Evolutionary conservation across 2,888 invertebrate species (phyloP).

Genomic region (Buathra laborator): DNA sequence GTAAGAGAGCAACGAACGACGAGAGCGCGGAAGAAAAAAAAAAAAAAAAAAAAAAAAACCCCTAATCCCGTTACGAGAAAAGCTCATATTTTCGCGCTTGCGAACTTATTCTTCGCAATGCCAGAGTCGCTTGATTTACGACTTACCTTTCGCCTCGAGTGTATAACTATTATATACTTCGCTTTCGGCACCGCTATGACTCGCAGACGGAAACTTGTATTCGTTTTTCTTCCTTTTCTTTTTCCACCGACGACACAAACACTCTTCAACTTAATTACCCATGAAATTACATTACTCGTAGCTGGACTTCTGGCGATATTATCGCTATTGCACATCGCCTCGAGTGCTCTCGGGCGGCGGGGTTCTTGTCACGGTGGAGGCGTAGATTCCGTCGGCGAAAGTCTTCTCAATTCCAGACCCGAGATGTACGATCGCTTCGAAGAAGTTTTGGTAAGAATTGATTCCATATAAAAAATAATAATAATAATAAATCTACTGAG

Average conservation of each 20-base stretch:
- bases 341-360: constrained; percentile 76
- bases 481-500: not conserved
- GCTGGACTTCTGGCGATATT: constrained; percentile 79
- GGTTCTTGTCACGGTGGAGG: constrained; percentile 72
- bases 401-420: constrained; percentile 78
- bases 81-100: constrained; percentile 15
- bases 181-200: not conserved
- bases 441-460: constrained; percentile 79
- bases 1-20: constrained; percentile 75
- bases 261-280: constrained; percentile 17
- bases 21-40: constrained; percentile 43
- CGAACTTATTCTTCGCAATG: not conserved
- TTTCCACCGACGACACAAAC: not conserved
- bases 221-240: not conserved
- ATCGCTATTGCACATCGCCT: constrained; percentile 78
- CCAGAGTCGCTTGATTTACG: constrained; percentile 9
- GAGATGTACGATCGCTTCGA: constrained; percentile 81
- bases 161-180: constrained; percentile 5
- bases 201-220: not conserved
- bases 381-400: constrained; percentile 79
- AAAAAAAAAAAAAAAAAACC: not conserved
- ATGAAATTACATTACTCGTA: constrained; percentile 64
- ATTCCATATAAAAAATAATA: not conserved
- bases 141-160: not conserved
- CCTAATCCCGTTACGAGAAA: not conserved